A percentile compares a stretch with the other conserved stretches of the same genome.
Conservation (phyloP, 2,888 invertebrate species). For the Eupelmus urozonus region DNA sequence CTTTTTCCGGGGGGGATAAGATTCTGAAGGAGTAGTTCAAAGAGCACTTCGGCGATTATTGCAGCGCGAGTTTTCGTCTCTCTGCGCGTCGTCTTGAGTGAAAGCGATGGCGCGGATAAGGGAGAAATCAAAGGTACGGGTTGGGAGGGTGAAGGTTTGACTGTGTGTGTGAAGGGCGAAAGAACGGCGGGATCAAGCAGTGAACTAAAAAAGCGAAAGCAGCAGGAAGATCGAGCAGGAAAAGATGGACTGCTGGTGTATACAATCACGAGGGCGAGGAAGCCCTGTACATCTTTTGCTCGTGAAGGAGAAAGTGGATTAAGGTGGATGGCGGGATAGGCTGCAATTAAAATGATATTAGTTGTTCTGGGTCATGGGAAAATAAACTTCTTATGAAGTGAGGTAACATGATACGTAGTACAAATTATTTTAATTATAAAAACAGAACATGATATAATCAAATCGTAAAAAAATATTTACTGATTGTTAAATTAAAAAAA, state of each 20-base stretch:
- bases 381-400: too few relatives aligned
- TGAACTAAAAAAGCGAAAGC: not conserved
- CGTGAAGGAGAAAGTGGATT: not conserved
- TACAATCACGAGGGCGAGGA: not conserved
- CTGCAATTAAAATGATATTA: too few relatives aligned
- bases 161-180: not conserved
- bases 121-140: constrained; percentile 30
- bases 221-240: not conserved
- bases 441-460: too few relatives aligned
- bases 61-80: not conserved
- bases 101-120: not conserved
- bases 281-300: too few relatives aligned
- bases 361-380: too few relatives aligned
- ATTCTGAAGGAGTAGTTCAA: constrained; percentile 10
- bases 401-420: too few relatives aligned
- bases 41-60: constrained; percentile 22
- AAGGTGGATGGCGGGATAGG: not conserved
- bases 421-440: too few relatives aligned
- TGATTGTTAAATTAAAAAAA: too few relatives aligned
- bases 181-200: not conserved
- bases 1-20: too few relatives aligned
- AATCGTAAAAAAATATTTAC: too few relatives aligned
- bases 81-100: not conserved
- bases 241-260: not conserved
- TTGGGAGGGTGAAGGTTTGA: not conserved